These are phyloP conservation scores for Chelmon rostratus DNA, from an alignment of 2,797 vertebrate genomes.

Conservation along the genomic window DNA sequence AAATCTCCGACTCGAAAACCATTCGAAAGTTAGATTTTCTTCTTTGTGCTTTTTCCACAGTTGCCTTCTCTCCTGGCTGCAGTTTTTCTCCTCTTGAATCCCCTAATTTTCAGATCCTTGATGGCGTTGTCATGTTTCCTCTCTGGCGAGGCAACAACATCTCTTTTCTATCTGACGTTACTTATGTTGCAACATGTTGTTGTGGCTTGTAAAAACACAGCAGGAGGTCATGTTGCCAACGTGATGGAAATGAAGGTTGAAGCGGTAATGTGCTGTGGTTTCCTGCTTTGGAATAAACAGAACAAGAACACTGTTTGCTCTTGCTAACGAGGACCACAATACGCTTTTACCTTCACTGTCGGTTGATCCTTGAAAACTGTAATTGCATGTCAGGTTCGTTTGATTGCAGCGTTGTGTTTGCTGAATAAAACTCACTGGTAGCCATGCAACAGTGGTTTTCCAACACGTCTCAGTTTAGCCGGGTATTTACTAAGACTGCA, in stretches of 20 bases:
- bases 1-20: slow-evolving; percentile 43
- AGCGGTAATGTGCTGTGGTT: slow-evolving; percentile 27
- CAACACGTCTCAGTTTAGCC: background rate
- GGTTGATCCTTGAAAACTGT: slow-evolving; percentile 8
- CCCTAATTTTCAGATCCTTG: background rate
- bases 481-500: background rate
- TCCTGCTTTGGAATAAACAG: slow-evolving; percentile 12
- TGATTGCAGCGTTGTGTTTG: slow-evolving; percentile 12
- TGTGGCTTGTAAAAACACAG: slow-evolving; percentile 28
- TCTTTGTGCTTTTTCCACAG: background rate
- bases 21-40: slow-evolving; percentile 24
- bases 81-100: background rate
- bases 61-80: background rate
- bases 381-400: slow-evolving; percentile 12
- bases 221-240: slow-evolving; percentile 34
- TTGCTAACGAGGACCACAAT: background rate
- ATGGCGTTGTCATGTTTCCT: slow-evolving; percentile 26
- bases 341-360: slow-evolving; percentile 9
- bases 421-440: slow-evolving; percentile 3
- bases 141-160: slow-evolving; percentile 10
- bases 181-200: background rate
- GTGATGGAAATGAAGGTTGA: slow-evolving; percentile 27
- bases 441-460: background rate
- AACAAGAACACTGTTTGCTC: slow-evolving; percentile 7
- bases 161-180: background rate